Evolutionary conservation across 2,888 invertebrate species (phyloP), one percentile per base, ranked within the genome.

Genomic region (Eueremaeus valkanovi): DNA sequence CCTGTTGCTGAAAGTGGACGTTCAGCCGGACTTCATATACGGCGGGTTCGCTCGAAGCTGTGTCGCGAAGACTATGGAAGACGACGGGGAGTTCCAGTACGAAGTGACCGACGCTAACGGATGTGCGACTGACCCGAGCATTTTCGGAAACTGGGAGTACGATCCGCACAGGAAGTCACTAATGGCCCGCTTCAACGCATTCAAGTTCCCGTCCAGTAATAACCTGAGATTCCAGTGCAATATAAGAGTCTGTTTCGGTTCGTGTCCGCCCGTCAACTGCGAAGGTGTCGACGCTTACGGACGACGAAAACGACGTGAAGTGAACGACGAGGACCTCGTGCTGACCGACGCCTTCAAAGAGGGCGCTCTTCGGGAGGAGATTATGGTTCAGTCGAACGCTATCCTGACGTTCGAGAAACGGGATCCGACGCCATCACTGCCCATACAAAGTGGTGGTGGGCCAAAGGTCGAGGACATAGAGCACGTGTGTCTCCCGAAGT

Each of bases 171-270:
- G 90, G 73, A 92, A 92, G 83, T 90, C 92, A 27, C 85, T 95
- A 73, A 86, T 91, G 82, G 94, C 94, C 78, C 90, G 91, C 80
- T 95, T 95, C 84, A 93, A 93, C 83, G 95, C 94, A 3, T 95
- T 95, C 84, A 95, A 95, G 83, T 95, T 95, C 88, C 95, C 95
- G 0, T 92, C 92, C 81, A 93, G 93, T 82, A 94, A 95, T 82
- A 94, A 92, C 82, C 93, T 95, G 81, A 86, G 92, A 84, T 95
- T 95, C 91, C 95, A 95, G 84, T 95, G 95, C 84, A 95, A 95
- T 83, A 93, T 95, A 81, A 88, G 94, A 77, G 94, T 95, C 13
- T 95, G 95, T 87, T 95, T 95, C 82, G 94, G 94, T 83, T 92
- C 90, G 85, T 95, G 95, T 83, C 95, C 94, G 87, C 94, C 95